A percentile compares a stretch with the other conserved stretches of the same genome.
Evolutionary conservation across 1,140 invertebrate species (phyloP).

Genomic region (Delia radicum): DNA sequence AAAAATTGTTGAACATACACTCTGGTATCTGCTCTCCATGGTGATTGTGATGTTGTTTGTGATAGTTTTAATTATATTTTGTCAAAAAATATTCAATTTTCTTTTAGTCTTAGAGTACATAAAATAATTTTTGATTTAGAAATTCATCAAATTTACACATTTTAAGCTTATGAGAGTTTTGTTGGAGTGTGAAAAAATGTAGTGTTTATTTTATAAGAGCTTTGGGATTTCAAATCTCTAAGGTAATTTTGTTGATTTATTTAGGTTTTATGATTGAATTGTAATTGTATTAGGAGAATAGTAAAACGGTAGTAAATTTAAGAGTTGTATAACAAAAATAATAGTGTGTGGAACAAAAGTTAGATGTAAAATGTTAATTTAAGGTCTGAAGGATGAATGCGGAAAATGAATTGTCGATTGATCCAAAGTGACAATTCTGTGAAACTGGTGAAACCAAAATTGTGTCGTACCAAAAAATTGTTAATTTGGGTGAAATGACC

Average conservation of each 20-base stretch:
- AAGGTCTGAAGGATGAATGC: too few relatives aligned
- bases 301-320: background rate
- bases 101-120: background rate
- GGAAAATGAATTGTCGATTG: too few relatives aligned
- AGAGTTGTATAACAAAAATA: background rate
- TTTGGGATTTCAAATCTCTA: slow-evolving; percentile 15
- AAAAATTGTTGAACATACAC: background rate
- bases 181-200: background rate
- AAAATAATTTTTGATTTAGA: background rate
- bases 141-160: background rate
- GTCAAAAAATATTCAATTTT: background rate
- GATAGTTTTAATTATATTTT: slow-evolving; percentile 24
- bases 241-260: slow-evolving; percentile 15
- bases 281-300: slow-evolving; percentile 1
- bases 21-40: background rate
- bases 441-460: too few relatives aligned
- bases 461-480: too few relatives aligned
- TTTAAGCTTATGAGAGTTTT: slow-evolving; percentile 1
- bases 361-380: too few relatives aligned
- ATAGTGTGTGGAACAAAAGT: too few relatives aligned
- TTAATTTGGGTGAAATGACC: too few relatives aligned
- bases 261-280: slow-evolving; percentile 8
- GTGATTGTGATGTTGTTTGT: background rate
- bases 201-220: too few relatives aligned
- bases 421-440: too few relatives aligned